Percentiles rank a stretch among this genome's conserved stretches.
Evolutionary conservation across 2,888 invertebrate species (phyloP).

Genomic region (Drosophila flavopinicola): DNA sequence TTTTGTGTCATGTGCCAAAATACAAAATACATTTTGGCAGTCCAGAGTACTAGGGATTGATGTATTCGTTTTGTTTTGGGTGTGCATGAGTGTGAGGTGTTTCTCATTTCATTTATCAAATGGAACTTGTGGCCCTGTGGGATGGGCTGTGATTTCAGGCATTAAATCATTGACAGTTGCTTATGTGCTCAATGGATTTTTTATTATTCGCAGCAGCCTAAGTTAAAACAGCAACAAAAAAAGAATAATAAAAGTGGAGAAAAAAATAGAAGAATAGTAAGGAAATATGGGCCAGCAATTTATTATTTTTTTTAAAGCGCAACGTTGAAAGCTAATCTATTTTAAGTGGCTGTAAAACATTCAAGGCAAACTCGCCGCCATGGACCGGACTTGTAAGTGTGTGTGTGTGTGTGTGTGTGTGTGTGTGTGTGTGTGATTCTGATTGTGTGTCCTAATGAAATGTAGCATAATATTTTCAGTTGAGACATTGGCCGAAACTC

Average conservation of each 20-base stretch:
- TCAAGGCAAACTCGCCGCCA: slow-evolving; percentile 27
- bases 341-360: slow-evolving; percentile 73
- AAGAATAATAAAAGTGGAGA: not conserved
- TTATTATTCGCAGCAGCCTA: slow-evolving; percentile 42
- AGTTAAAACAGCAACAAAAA: not conserved
- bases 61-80: slow-evolving; percentile 29
- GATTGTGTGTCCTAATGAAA: slow-evolving; percentile 56
- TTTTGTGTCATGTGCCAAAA: slow-evolving; percentile 11
- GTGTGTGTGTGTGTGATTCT: slow-evolving; percentile 9
- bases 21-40: slow-evolving; percentile 15
- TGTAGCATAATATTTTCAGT: slow-evolving; percentile 73
- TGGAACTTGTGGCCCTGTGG: slow-evolving; percentile 22
- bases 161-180: slow-evolving; percentile 73
- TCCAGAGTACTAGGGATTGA: slow-evolving; percentile 22
- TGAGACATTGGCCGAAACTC: slow-evolving; percentile 37
- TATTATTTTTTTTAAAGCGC: slow-evolving; percentile 66
- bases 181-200: slow-evolving; percentile 63
- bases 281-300: slow-evolving; percentile 58
- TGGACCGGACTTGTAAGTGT: slow-evolving; percentile 7
- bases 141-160: slow-evolving; percentile 42
- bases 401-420: slow-evolving; percentile 10
- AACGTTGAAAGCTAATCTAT: slow-evolving; percentile 74
- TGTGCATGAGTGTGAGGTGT: slow-evolving; percentile 20
- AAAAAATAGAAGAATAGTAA: slow-evolving; percentile 10
- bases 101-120: slow-evolving; percentile 68